Base-by-base conservation (phyloP, 2,113 vertebrate genomes). In the Perccottus glenii region DNA sequence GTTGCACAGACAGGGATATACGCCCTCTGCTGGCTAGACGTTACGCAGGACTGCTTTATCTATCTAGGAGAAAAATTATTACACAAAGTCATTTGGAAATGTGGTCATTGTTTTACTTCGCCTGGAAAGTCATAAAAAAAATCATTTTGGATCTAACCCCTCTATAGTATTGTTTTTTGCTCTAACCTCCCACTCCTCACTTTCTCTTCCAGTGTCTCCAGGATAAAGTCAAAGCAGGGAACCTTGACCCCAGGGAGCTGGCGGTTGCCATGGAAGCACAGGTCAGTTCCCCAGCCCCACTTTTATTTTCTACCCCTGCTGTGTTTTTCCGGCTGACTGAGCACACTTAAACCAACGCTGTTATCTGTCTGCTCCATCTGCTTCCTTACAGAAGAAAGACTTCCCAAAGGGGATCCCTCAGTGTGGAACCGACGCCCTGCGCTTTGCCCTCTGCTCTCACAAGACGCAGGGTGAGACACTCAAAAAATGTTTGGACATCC, bases 371-470 rank as follows among this genome's bases (percentile, higher is more conserved):
- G 11, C 33, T 47, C 2, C 38, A 33, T 74, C 49, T 83, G 70
- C 52, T 61, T 67, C 48, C 62, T 16, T 57, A 11, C 83, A 98
- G 96, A 96, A 81, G 64, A 91, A 87, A 0, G 95, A 96, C 86
- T 97, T 94, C 80, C 96, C 95, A 0, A 65, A 19, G 0, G 96
- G 95, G 14, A 97, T 98, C 60, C 95, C 96, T 0, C 92, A 94
- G 75, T 98, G 95, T 61, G 96, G 96, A 3, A 95, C 95, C 0
- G 96, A 98, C 0, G 95, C 96, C 0, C 90, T 98, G 64, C 92
- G 96, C 6, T 95, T 97, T 10, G 94, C 95, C 52, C 93, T 98
- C 9, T 97, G 95, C 46, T 95, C 96, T 8, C 93, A 96, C 83
- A 95, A 90, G 0, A 89, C 93, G 0, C 95, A 96, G 78, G 96